Evolutionary conservation across 2,888 invertebrate genomes (phyloP).

Genomic region (Ferrisia virgata): DNA sequence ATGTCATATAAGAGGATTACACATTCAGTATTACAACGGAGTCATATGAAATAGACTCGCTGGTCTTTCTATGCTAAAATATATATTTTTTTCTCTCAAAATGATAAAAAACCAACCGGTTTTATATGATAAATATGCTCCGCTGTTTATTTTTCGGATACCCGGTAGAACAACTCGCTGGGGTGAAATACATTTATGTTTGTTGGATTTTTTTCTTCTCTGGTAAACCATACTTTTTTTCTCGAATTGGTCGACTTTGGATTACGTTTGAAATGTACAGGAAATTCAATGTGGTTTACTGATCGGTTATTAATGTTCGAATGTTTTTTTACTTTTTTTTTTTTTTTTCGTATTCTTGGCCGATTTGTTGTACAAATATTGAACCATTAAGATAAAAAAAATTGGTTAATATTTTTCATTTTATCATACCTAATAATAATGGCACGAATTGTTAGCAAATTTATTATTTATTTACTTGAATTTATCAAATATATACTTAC

Average conservation of each 20-base stretch:
- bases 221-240: neutral
- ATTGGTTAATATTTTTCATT: neutral
- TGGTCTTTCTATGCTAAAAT: neutral
- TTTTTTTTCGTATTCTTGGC: neutral
- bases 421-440: neutral
- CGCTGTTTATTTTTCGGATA: conserved; percentile 27
- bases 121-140: conserved; percentile 1
- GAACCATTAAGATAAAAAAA: neutral
- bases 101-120: conserved; percentile 25
- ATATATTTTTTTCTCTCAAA: conserved; percentile 5
- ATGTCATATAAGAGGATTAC: conserved; percentile 45
- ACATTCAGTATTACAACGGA: conserved; percentile 25
- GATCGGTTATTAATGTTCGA: neutral
- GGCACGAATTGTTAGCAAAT: neutral
- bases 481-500: neutral
- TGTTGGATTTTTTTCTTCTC: neutral
- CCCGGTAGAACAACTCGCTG: neutral
- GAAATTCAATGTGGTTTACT: neutral
- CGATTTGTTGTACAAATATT: neutral
- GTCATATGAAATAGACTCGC: neutral
- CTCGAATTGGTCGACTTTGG: neutral
- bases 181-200: neutral
- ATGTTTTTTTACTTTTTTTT: neutral
- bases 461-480: neutral
- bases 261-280: neutral